These are phyloP conservation scores for Latheticus oryzae DNA, from an alignment of 2,888 invertebrate genomes.

Conservation along the genomic window DNA sequence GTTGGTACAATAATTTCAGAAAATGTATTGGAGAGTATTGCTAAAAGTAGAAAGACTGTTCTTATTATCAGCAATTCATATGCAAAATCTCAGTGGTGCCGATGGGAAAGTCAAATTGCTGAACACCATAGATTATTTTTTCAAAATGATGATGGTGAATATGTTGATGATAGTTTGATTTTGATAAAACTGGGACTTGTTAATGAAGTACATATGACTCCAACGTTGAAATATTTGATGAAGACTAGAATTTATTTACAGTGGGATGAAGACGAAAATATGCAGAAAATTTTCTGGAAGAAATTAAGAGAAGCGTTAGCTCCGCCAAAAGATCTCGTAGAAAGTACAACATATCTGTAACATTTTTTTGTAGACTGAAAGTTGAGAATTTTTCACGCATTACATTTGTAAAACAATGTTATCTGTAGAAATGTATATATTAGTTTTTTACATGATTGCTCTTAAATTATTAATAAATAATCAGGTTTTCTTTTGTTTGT, in stretches of 20 bases:
- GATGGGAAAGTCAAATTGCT: constrained; percentile 77
- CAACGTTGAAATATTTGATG: constrained; percentile 72
- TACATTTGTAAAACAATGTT: too few species aligned
- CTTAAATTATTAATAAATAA: constrained; percentile 41
- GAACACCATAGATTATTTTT: constrained; percentile 74
- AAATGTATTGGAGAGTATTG: constrained; percentile 74
- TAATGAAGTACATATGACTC: constrained; percentile 68
- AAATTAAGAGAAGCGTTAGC: constrained; percentile 58
- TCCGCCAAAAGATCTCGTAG: constrained; percentile 40
- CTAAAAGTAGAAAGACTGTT: constrained; percentile 73
- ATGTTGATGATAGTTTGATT: constrained; percentile 70
- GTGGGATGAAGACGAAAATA: constrained; percentile 69
- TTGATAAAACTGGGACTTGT: constrained; percentile 74
- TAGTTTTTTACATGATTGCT: constrained; percentile 31
- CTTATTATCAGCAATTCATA: constrained; percentile 76
- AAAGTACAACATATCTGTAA: too few species aligned
- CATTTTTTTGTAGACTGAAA: constrained; percentile 33
- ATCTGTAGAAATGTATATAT: too few species aligned
- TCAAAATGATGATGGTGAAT: constrained; percentile 66
- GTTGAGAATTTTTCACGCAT: background rate
- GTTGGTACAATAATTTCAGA: constrained; percentile 75
- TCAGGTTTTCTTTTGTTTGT: constrained; percentile 12
- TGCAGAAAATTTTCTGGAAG: constrained; percentile 61
- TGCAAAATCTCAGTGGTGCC: constrained; percentile 78
- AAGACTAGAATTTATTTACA: constrained; percentile 74